Conservation (phyloP, 2,797 vertebrate species). For the Hippocampus kuda region DNA sequence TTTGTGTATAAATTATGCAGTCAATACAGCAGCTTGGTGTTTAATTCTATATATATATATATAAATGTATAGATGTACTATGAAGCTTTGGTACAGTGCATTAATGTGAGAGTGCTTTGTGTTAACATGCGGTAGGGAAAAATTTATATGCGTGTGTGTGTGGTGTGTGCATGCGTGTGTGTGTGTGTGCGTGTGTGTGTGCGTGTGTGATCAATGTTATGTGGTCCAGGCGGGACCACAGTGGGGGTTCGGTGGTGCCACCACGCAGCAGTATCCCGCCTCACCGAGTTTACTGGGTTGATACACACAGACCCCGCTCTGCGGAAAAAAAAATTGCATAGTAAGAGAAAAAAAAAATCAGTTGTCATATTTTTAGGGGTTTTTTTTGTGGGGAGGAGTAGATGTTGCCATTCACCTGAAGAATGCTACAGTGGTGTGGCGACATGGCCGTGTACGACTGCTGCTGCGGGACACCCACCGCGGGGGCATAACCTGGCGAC, state of each 20-base stretch:
- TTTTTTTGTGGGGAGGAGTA: neutral
- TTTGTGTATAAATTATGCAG: constrained; percentile 84
- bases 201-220: constrained; percentile 70
- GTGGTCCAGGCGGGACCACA: constrained; percentile 72
- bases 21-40: constrained; percentile 75
- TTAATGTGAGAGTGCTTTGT: constrained; percentile 2
- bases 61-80: constrained; percentile 20
- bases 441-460: constrained; percentile 76
- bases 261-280: constrained; percentile 81
- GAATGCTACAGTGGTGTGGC: constrained; percentile 74
- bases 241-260: constrained; percentile 75
- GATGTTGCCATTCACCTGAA: constrained; percentile 48
- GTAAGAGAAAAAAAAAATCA: neutral
- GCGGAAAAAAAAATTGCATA: constrained; percentile 1
- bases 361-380: no score
- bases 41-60: constrained; percentile 13
- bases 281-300: constrained; percentile 66
- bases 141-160: neutral
- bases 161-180: constrained; percentile 7
- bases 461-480: constrained; percentile 71
- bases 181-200: neutral
- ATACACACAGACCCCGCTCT: constrained; percentile 49
- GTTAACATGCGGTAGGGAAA: neutral
- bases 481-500: constrained; percentile 73
- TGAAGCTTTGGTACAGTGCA: constrained; percentile 9